These are phyloP conservation scores for Pomatostomus ruficeps DNA, from an alignment of 2,113 vertebrate genomes.

Conservation along the genomic window DNA sequence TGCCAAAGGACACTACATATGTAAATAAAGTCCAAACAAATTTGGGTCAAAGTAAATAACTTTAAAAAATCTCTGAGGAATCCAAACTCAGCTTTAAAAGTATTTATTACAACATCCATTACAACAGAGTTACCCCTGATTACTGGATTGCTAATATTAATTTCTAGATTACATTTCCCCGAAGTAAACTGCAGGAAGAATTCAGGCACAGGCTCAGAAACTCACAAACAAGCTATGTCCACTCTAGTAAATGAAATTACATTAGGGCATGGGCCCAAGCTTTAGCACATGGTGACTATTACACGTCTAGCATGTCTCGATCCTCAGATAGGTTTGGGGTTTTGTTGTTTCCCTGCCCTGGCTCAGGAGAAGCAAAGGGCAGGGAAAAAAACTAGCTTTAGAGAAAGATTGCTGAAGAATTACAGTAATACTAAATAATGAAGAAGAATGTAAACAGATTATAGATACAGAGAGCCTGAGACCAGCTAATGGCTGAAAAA, in stretches of 20 bases:
- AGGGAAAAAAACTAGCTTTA: background rate
- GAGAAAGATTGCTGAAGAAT: constrained; percentile 60
- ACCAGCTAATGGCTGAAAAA: constrained; percentile 73
- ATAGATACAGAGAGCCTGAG: constrained; percentile 62
- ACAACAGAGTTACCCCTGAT: background rate
- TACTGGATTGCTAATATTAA: background rate
- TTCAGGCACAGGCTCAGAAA: background rate
- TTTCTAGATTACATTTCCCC: background rate
- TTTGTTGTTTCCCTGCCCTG: too few relatives aligned
- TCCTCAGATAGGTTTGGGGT: background rate
- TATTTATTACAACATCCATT: background rate
- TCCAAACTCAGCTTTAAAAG: background rate
- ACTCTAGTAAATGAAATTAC: background rate
- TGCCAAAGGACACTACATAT: background rate
- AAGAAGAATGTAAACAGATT: constrained; percentile 81
- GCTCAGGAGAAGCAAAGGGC: constrained; percentile 33
- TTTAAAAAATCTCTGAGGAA: background rate
- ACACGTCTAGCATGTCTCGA: background rate
- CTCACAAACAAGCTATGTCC: background rate
- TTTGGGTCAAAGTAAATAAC: background rate
- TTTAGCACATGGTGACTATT: background rate
- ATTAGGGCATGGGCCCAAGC: background rate
- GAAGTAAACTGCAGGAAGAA: background rate
- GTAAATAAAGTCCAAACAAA: background rate
- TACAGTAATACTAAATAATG: constrained; percentile 72